A percentile compares a stretch with the other conserved stretches of the same genome.
phyloP scores from a whole-genome alignment of 2,888 invertebrate species.

The Tribolium freemani region DNA sequence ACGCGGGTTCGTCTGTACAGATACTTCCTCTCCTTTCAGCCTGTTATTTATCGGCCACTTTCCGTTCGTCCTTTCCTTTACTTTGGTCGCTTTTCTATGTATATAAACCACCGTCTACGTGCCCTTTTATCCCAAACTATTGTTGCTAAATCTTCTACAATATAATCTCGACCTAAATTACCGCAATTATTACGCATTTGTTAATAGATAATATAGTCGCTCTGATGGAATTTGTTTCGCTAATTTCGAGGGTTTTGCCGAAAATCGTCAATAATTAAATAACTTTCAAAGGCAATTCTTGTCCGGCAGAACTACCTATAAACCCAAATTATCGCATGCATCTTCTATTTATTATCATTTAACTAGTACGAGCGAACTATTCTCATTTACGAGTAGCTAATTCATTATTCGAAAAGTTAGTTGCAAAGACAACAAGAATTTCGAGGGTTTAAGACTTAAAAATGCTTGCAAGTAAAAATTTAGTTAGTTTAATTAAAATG shows the following conservation, averaged over 20 bases:
- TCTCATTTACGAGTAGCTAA: too few relatives aligned
- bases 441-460: too few relatives aligned
- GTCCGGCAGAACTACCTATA: neutral
- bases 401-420: too few relatives aligned
- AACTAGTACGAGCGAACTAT: too few relatives aligned
- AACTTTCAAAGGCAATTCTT: neutral
- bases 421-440: too few relatives aligned
- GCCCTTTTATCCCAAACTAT: slow-evolving; percentile 41
- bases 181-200: slow-evolving; percentile 42
- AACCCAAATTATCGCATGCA: too few relatives aligned
- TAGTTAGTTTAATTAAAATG: too few relatives aligned
- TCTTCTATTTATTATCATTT: too few relatives aligned
- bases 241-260: slow-evolving; percentile 22
- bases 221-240: slow-evolving; percentile 27
- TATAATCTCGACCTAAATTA: slow-evolving; percentile 36
- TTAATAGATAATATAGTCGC: slow-evolving; percentile 35
- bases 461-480: too few relatives aligned
- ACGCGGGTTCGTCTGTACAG: slow-evolving; percentile 63
- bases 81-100: slow-evolving; percentile 35
- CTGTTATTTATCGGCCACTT: slow-evolving; percentile 66
- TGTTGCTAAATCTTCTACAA: slow-evolving; percentile 41
- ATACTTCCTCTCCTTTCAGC: slow-evolving; percentile 66
- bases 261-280: slow-evolving; percentile 8
- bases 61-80: slow-evolving; percentile 59
- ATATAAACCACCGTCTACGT: slow-evolving; percentile 38